Base-by-base conservation (phyloP, 2,797 vertebrate species). In the Salmo trutta region DNA sequence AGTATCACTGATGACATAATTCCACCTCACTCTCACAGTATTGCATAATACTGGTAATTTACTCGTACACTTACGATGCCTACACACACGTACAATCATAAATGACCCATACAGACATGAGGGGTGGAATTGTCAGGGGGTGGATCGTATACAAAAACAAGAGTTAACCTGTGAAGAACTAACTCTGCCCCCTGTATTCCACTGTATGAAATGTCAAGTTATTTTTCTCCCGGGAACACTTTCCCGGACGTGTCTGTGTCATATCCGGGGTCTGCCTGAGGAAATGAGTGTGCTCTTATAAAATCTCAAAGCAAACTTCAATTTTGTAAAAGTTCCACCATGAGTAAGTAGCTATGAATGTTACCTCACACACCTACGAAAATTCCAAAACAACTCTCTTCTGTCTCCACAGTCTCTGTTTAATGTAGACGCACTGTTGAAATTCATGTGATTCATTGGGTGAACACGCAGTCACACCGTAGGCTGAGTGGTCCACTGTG, bases 261-360 rank as follows among this genome's bases (percentile, higher is more conserved):
- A 75, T 47, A 8, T n/a, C 16, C 70, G 36, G 62, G 56, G 31
- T 56, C 4, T 7, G 33, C 21, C 5, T 17, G 3, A 62, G 80
- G 86, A 88, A 84, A 82, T 86, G 29, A 86, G 77, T 83, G 21
- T 68, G 29, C 68, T 14, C 19, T 47, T 17, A n/a, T 21, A 73
- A 21, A 41, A 75, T 80, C 15, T 8, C 27, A 8, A 16, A 16
- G 29, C 10, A 19, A 27, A 4, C 4, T 12, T 36, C 3, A 56
- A 17, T 82, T 70, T 69, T 24, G 24, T 24, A 24, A 24, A 81
- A 75, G 75, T 82, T 77, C 64, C 79, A 21, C 47, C 2, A 15
- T 76, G 73, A 75, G 24, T 76, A 69, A 69, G 53, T 17, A 68
- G 14, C 65, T 33, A 54, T 51, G 1, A 76, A 21, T 36, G 14